Evolutionary conservation across 1,140 invertebrate genomes (phyloP), one percentile per base, ranked within the genome.

Genomic region (Luehdorfia chinensis): DNA sequence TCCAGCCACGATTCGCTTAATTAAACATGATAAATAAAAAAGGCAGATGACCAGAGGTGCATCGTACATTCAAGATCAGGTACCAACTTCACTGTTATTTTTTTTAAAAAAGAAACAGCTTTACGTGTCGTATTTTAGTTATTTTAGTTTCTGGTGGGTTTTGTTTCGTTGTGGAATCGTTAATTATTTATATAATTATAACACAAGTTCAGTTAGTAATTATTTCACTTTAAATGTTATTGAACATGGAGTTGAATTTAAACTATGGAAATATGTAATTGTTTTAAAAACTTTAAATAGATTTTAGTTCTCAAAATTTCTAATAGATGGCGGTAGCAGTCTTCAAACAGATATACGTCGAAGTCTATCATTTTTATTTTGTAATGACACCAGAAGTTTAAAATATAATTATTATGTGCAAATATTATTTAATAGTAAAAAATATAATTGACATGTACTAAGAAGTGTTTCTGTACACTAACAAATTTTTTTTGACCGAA

Each of bases 1-100:
- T 76, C 73, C 61, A 60, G 66, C 69, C 75, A 74, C 75, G 74
- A 78, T 75, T 72, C 76, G 68, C 70, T 80, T 84, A 84, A 84
- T 84, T 84, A 84, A 81, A 76, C 74, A 78, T 72, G 72, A 69
- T 73, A 84, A 80, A 84, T 74, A 80, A 84, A 74, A 79, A 69
- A 78, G 58, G 61, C 63, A 71, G 55, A 50, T 55, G 61, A 47
- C 44, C 50, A 53, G 34, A 52, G 57, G 51, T 54, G 36, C 61
- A 59, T 59, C 58, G 54, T 49, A 65, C 59, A 65, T 71, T 61
- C 57, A 58, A 67, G 54, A 67, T 67, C 61, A 52, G 62, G 41
- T 43, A 43, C 39, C 39, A 15, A 43, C 49, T 51, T 56, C 13
- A 47, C 27, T 37, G 33, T 47, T 41, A 67, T 67, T 39, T 66